phyloP scores from a whole-genome alignment of 1,140 invertebrate genomes.

The Euwallacea similis region DNA sequence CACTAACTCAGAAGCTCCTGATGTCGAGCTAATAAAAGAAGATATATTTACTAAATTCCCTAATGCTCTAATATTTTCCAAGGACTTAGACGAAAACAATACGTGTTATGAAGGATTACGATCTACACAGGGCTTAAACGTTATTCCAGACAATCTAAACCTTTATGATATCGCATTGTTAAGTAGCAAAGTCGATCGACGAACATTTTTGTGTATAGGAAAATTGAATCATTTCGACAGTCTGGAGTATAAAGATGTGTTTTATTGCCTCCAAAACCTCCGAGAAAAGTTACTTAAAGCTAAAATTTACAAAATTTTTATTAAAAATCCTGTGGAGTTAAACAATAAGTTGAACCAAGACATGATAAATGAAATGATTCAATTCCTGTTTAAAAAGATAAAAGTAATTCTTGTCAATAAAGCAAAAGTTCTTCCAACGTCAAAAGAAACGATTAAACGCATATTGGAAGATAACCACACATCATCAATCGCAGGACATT shows the following conservation, averaged over 20 bases:
- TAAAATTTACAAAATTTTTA: conserved; percentile 19
- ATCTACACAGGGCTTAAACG: conserved; percentile 34
- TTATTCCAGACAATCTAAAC: conserved; percentile 23
- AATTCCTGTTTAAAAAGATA: conserved; percentile 17
- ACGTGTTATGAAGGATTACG: conserved; percentile 38
- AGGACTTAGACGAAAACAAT: conserved; percentile 46
- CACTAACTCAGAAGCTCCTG: conserved; percentile 37
- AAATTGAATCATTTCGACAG: conserved; percentile 45
- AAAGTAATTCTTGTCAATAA: conserved; percentile 20
- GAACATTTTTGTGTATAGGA: conserved; percentile 39
- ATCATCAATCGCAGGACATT: conserved; percentile 12
- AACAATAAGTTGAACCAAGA: conserved; percentile 16
- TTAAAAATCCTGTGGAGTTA: conserved; percentile 14
- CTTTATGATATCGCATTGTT: conserved; percentile 33
- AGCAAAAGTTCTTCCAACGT: conserved; percentile 6
- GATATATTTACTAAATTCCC: conserved; percentile 40
- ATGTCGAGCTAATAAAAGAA: conserved; percentile 40
- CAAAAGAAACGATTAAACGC: conserved; percentile 17
- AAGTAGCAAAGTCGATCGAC: conserved; percentile 33
- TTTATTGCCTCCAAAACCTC: conserved; percentile 41
- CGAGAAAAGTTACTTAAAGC: conserved; percentile 20
- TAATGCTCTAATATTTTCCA: conserved; percentile 43
- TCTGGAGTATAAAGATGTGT: conserved; percentile 44
- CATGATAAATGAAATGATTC: conserved; percentile 14
- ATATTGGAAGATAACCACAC: conserved; percentile 19